A percentile compares a stretch with the other conserved stretches of the same genome.
Conservation (phyloP, 2,888 invertebrate genomes). For the Digitonthophagus gazella region DNA sequence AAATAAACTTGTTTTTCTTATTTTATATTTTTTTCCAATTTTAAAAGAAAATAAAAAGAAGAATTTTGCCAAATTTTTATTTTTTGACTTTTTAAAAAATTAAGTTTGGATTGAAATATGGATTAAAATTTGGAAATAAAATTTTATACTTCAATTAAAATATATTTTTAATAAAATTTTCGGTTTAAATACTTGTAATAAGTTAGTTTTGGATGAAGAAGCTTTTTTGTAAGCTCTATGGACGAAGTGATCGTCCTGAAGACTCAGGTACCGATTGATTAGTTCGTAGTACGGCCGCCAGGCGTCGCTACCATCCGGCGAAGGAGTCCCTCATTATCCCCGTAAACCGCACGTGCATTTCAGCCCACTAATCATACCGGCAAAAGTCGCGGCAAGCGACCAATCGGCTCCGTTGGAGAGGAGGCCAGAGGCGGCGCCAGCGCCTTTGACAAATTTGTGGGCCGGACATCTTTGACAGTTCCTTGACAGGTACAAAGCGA, state of each 20-base stretch:
- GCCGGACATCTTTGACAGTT: constrained; percentile 51
- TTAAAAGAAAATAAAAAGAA: too few relatives aligned
- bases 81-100: too few relatives aligned
- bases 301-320: constrained; percentile 49
- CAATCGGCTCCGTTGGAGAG: constrained; percentile 44
- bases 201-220: too few relatives aligned
- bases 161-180: too few relatives aligned
- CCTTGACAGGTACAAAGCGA: constrained; percentile 52
- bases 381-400: constrained; percentile 43
- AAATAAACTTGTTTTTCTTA: too few relatives aligned
- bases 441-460: constrained; percentile 50
- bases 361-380: constrained; percentile 47
- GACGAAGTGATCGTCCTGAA: constrained; percentile 24
- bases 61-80: too few relatives aligned
- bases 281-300: constrained; percentile 45
- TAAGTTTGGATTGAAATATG: too few relatives aligned
- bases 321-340: constrained; percentile 30
- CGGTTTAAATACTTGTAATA: too few relatives aligned
- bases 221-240: background rate
- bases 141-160: too few relatives aligned
- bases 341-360: constrained; percentile 35
- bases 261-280: constrained; percentile 39
- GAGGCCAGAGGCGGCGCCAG: constrained; percentile 49
- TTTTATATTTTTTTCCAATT: too few relatives aligned
- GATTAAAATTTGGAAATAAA: too few relatives aligned